Conservation (phyloP, 2,113 vertebrate genomes). For the Eidolon helvum region DNA sequence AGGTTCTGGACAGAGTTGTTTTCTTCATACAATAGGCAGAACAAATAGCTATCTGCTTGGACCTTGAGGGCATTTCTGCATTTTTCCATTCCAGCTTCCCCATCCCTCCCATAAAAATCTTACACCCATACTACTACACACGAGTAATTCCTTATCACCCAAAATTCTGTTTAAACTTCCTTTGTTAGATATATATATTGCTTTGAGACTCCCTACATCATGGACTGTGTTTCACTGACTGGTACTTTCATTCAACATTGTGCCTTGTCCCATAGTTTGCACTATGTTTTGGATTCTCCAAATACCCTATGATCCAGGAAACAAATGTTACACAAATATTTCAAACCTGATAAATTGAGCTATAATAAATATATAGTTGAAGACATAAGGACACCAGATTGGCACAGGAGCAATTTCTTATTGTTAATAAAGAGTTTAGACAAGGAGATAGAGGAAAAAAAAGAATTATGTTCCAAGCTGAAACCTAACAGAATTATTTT, state of each 20-base stretch:
- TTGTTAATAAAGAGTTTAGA: not conserved
- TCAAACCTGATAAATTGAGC: not conserved
- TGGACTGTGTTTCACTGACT: not conserved
- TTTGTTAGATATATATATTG: not conserved
- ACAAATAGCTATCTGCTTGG: not conserved
- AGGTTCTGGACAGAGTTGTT: not conserved
- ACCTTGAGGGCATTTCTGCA: not conserved
- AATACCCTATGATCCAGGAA: conserved; percentile 14
- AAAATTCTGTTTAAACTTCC: not conserved
- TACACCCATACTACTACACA: not conserved
- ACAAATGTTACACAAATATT: conserved; percentile 12
- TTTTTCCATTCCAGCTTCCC: not conserved
- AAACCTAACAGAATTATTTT: not conserved
- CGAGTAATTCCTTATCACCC: not conserved
- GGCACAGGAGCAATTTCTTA: not conserved
- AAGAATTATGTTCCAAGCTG: not conserved
- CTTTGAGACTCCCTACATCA: not conserved
- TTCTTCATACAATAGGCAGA: not conserved
- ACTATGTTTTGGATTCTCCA: not conserved
- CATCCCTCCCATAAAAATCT: not conserved
- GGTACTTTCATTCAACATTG: not conserved
- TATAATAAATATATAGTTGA: conserved; percentile 4
- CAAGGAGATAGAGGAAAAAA: not conserved
- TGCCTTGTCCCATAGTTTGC: not conserved
- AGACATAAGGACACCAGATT: not conserved